Evolutionary conservation across 2,797 vertebrate genomes (phyloP), one percentile per base, ranked within the genome.

Genomic region (Tapirus indicus): DNA sequence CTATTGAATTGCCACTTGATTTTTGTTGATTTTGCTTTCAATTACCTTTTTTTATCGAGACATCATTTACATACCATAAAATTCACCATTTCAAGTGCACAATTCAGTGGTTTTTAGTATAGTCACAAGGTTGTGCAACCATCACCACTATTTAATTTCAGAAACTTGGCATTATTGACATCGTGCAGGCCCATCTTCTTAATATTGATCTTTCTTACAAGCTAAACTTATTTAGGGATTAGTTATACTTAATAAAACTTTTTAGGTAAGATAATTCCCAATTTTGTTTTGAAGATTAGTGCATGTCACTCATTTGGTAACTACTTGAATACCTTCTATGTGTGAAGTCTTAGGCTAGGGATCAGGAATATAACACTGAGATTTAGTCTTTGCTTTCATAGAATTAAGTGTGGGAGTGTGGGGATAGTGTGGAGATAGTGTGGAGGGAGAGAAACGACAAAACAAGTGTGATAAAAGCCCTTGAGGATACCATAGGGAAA

Each of bases 11-110:
- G 52, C 72, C 23, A n/a, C 58, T 91, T 71, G 54, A 54, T n/a
- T 94, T 92, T 94, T 82, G 86, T 75, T 77, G 38, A 64, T 77
- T 95, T 93, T 82, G 7, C 41, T 68, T 71, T 38, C 44, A 44
- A 38, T 80, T 68, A n/a, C 6, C 6, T 38, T 79, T 91, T 88
- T 44, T 47, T 44, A 64, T 44, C 54, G 7, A 88, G 88, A 78
- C 35, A 66, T 11, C 62, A 44, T 60, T 71, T 29, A 62, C 25
- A n/a, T n/a, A 79, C 29, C 9, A 17, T 58, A 54, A 44, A 78
- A 74, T 14, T 54, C 41, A 44, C 38, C 32, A 4, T 38, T 78
- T 75, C 7, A 52, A 80, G n/a, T 25, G 5, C 74, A 44, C 13
- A 56, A 0, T 60, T 29, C 9, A n/a, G 18, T 35, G 17, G n/a